These are phyloP conservation scores for Drosophila albomicans DNA, from an alignment of 1,140 invertebrate species.

Conservation along the genomic window DNA sequence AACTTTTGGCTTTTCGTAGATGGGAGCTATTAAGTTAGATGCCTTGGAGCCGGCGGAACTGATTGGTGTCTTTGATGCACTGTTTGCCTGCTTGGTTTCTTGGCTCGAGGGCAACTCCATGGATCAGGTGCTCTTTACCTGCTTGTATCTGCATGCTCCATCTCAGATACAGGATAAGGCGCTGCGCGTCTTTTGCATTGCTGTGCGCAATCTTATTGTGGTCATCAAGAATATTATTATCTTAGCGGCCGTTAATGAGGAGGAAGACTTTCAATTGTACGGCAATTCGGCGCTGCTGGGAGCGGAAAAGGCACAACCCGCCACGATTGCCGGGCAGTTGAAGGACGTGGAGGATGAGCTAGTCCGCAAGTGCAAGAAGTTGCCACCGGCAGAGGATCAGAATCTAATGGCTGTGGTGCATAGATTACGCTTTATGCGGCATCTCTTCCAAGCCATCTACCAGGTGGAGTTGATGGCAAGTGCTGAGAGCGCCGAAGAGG, in stretches of 20 bases:
- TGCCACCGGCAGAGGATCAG: slow-evolving; percentile 85
- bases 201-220: slow-evolving; percentile 95
- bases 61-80: slow-evolving; percentile 96
- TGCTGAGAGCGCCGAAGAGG: slow-evolving; percentile 86
- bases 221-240: slow-evolving; percentile 96
- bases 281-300: slow-evolving; percentile 96
- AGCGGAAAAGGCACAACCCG: slow-evolving; percentile 92
- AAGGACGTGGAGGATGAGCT: slow-evolving; percentile 97
- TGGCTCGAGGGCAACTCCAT: slow-evolving; percentile 98
- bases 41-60: slow-evolving; percentile 90
- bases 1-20: slow-evolving; percentile 77
- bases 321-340: slow-evolving; percentile 92
- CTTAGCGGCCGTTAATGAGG: slow-evolving; percentile 94
- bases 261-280: slow-evolving; percentile 97
- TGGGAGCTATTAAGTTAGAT: slow-evolving; percentile 92
- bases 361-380: slow-evolving; percentile 89
- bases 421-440: slow-evolving; percentile 93
- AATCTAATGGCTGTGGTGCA: slow-evolving; percentile 88
- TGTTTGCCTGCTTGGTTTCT: slow-evolving; percentile 95
- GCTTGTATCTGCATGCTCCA: slow-evolving; percentile 97
- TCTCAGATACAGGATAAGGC: slow-evolving; percentile 93
- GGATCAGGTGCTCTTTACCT: slow-evolving; percentile 98
- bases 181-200: slow-evolving; percentile 94
- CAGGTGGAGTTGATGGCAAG: slow-evolving; percentile 87
- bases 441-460: slow-evolving; percentile 93